phyloP scores from a whole-genome alignment of 2,888 invertebrate genomes.

The Plagiodera versicolora region DNA sequence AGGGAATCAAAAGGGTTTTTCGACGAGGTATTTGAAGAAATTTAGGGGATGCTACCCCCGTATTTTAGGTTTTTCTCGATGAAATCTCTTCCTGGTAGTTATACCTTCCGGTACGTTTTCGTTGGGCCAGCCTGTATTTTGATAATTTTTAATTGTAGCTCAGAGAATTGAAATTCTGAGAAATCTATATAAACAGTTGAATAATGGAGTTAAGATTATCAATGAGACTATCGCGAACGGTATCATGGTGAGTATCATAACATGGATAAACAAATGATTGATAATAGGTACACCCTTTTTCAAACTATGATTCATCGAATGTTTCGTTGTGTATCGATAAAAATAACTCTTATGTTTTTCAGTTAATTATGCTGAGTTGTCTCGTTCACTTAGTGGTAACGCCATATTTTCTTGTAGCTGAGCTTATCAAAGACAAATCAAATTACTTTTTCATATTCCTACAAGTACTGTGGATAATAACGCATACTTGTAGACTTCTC shows the following conservation, averaged over 20 bases:
- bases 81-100: too few relatives aligned
- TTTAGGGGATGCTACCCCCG: too few relatives aligned
- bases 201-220: conserved; percentile 5
- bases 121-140: not conserved
- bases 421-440: conserved; percentile 10
- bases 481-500: conserved; percentile 15
- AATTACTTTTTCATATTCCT: conserved; percentile 8
- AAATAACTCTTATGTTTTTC: conserved; percentile 9
- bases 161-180: conserved; percentile 13
- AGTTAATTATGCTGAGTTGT: conserved; percentile 21
- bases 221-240: conserved; percentile 15
- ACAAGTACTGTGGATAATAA: conserved; percentile 14
- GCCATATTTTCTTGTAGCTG: conserved; percentile 20
- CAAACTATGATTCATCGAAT: too few relatives aligned
- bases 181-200: conserved; percentile 14
- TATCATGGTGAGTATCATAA: conserved; percentile 18
- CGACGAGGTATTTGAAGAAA: too few relatives aligned
- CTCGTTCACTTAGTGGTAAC: conserved; percentile 19
- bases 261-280: too few relatives aligned
- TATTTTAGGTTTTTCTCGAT: too few relatives aligned
- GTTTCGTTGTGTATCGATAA: too few relatives aligned
- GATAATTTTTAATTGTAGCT: conserved; percentile 4
- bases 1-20: too few relatives aligned
- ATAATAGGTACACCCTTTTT: too few relatives aligned
- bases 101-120: too few relatives aligned